Evolutionary conservation across 2,888 invertebrate genomes (phyloP), one percentile per base, ranked within the genome.

Genomic region (Cheilosia vernalis): DNA sequence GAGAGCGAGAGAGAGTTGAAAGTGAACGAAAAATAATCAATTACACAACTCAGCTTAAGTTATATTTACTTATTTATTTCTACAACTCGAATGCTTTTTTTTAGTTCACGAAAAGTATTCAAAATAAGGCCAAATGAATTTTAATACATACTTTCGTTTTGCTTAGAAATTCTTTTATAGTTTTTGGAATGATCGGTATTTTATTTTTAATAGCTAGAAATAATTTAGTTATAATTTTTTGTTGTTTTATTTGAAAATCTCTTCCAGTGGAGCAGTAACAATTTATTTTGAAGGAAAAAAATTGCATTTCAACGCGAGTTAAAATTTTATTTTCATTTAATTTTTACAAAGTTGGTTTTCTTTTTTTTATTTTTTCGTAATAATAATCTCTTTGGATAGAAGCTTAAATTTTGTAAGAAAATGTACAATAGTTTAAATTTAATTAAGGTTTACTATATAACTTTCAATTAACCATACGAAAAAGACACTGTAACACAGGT

Each of bases 401-500:
- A 85, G 81, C 85, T 85, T 72, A 76, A 63, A 81, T 77, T 72
- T 72, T 64, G 69, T 80, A 80, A 80, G 84, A 80, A 84, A 84
- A 80, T 84, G 80, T 84, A 84, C 84, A 84, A 66, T 58, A 40
- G 61, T 74, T 73, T 69, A 40, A 63, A 63, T 66, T 85, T 70
- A 81, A 56, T 76, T 49, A 72, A 49, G 47, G 19, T 82, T 77
- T 73, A 44, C 61, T 60, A 58, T 72, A 80, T 83, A 72, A 53
- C 56, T 55, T 79, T 70, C 19, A 85, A 81, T 80, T 85, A 85
- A 85, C 85, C 70, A 77, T 85, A 86, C 67, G 85, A 86, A 86
- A 86, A 86, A 86, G 86, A 86, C 86, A 86, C 82, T 86, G 86
- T 86, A 86, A 82, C 86, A 78, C 86, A 86, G 85, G 76, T 72